Percentiles rank a stretch among this genome's conserved stretches.
Conservation (phyloP, 1,140 invertebrate species). For the Araneus ventricosus region DNA sequence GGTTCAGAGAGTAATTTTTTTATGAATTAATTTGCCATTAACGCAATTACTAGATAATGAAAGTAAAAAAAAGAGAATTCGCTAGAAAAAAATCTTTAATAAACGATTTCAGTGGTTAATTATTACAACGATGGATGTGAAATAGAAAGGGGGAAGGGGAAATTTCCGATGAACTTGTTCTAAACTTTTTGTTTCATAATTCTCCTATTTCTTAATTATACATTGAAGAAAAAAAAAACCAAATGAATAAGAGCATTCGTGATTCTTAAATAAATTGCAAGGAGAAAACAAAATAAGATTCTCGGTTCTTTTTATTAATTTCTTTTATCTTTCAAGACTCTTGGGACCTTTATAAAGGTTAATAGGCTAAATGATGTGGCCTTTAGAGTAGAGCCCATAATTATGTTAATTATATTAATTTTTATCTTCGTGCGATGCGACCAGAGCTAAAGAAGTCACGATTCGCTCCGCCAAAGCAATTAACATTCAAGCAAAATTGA, state of each 20-base stretch:
- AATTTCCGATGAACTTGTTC: no score
- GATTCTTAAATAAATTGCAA: not conserved
- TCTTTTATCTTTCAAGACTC: not conserved
- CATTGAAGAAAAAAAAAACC: not conserved
- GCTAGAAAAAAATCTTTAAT: no score
- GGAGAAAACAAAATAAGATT: not conserved
- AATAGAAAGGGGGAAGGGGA: no score
- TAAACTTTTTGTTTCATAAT: no score
- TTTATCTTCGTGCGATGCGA: constrained; percentile 9
- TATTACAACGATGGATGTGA: no score
- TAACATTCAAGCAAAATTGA: constrained; percentile 16
- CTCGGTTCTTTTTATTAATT: not conserved
- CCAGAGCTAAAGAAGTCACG: not conserved
- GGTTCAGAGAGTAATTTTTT: no score
- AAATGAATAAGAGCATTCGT: not conserved
- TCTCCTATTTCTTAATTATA: no score
- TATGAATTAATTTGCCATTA: no score
- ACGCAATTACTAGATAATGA: no score
- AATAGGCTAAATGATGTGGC: constrained; percentile 16
- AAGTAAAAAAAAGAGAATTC: no score
- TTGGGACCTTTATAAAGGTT: not conserved
- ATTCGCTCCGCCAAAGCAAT: not conserved
- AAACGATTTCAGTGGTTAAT: no score
- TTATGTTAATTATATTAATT: constrained; percentile 31
- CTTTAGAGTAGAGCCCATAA: not conserved